phyloP scores from a whole-genome alignment of 2,888 invertebrate species.

The Drosophila aldrichi region DNA sequence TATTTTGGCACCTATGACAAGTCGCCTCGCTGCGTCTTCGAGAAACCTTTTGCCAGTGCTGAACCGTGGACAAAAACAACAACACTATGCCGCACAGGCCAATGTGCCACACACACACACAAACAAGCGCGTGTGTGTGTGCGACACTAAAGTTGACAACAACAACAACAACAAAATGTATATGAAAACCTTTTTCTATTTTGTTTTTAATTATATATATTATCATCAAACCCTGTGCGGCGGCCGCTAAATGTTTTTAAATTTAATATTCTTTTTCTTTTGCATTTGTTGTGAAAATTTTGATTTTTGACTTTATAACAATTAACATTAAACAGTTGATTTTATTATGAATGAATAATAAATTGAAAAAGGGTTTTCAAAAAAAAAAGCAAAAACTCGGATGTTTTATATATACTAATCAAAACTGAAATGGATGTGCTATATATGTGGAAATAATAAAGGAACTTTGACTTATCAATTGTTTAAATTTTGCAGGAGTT shows the following conservation, averaged over 20 bases:
- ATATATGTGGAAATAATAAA: neutral
- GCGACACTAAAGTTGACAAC: conserved; percentile 11
- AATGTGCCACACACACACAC: conserved; percentile 17
- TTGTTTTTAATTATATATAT: conserved; percentile 3
- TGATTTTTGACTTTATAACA: conserved; percentile 35
- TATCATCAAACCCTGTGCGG: conserved; percentile 46
- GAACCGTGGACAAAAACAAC: conserved; percentile 34
- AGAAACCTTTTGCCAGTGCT: conserved; percentile 47
- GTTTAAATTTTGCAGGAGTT: neutral
- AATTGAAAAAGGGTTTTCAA: conserved; percentile 71
- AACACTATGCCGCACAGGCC: conserved; percentile 57
- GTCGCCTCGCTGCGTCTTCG: conserved; percentile 47
- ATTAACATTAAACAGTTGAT: conserved; percentile 44
- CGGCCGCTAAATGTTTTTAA: conserved; percentile 32
- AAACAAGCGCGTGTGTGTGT: neutral
- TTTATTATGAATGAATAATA: conserved; percentile 58
- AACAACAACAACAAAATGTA: conserved; percentile 29
- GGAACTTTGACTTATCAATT: neutral
- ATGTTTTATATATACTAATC: conserved; percentile 3
- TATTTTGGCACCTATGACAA: conserved; percentile 76
- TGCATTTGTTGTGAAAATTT: conserved; percentile 43
- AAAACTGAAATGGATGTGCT: conserved; percentile 4
- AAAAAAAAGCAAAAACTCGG: conserved; percentile 42
- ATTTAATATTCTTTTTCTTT: neutral
- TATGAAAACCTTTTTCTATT: conserved; percentile 55